phyloP scores from a whole-genome alignment of 1,140 invertebrate species.

The Drosophila funebris region DNA sequence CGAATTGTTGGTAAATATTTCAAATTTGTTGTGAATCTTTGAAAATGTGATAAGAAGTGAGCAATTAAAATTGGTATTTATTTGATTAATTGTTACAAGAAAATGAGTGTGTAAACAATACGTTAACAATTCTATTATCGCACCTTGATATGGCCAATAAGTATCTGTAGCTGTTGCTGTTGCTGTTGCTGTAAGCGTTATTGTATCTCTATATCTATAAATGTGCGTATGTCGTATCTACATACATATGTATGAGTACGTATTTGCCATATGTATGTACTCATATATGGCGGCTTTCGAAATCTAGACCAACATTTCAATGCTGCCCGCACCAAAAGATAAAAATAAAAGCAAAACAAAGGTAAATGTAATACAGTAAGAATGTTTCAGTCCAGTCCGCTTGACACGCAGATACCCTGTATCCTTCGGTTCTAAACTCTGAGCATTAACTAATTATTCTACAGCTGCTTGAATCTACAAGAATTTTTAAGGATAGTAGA shows the following conservation, averaged over 20 bases:
- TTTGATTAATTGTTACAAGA: slow-evolving; percentile 64
- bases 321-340: slow-evolving; percentile 15
- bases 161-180: slow-evolving; percentile 1
- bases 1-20: background rate
- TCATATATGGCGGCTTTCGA: slow-evolving; percentile 12
- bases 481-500: too few species aligned
- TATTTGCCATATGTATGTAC: slow-evolving; percentile 15
- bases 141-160: slow-evolving; percentile 37
- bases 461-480: too few species aligned
- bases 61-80: slow-evolving; percentile 48
- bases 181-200: slow-evolving; percentile 1
- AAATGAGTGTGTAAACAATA: slow-evolving; percentile 65
- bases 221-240: slow-evolving; percentile 5
- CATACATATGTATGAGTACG: too few species aligned
- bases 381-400: background rate
- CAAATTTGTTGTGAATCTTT: background rate
- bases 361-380: slow-evolving; percentile 15
- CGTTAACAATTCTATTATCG: slow-evolving; percentile 58
- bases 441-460: too few species aligned
- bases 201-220: slow-evolving; percentile 13
- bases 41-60: slow-evolving; percentile 23
- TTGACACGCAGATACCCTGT: background rate
- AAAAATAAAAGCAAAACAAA: background rate
- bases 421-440: background rate
- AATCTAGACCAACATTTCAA: slow-evolving; percentile 50